Conservation (phyloP, 2,797 vertebrate species). For the Nannoperca australis region DNA sequence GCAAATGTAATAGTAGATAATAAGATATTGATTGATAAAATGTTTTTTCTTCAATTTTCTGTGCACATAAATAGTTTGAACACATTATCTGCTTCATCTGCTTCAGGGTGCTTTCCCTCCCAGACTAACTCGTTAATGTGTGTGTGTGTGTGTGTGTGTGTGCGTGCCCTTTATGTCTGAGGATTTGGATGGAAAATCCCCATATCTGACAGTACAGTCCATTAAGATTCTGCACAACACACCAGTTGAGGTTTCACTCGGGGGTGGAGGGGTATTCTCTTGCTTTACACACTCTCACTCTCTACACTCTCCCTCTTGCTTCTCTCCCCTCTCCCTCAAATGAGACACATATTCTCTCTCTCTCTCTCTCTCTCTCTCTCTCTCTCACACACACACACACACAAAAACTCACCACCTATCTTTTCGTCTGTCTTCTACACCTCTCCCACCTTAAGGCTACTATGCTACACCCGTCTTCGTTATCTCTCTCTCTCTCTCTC, state of each 20-base stretch:
- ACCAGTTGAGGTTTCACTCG: conserved; percentile 64
- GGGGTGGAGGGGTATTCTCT: conserved; percentile 67
- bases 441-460: conserved; percentile 27
- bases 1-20: conserved; percentile 38
- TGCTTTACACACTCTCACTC: conserved; percentile 29
- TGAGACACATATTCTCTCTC: conserved; percentile 4
- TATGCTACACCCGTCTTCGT: background rate
- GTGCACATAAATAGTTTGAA: conserved; percentile 31
- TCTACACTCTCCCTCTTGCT: conserved; percentile 12
- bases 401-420: conserved; percentile 22
- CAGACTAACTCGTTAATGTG: conserved; percentile 26
- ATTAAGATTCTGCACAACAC: conserved; percentile 84
- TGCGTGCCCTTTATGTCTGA: conserved; percentile 30
- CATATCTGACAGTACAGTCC: conserved; percentile 74
- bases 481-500: conserved; percentile 28
- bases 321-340: conserved; percentile 16
- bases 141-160: conserved; percentile 33
- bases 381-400: conserved; percentile 9
- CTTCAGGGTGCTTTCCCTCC: conserved; percentile 44
- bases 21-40: conserved; percentile 57
- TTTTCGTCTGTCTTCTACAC: conserved; percentile 22
- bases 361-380: background rate
- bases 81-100: conserved; percentile 19
- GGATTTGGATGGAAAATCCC: conserved; percentile 82
- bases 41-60: conserved; percentile 11